These are phyloP conservation scores for Picus viridis DNA, from an alignment of 2,797 vertebrate species.

Conservation along the genomic window DNA sequence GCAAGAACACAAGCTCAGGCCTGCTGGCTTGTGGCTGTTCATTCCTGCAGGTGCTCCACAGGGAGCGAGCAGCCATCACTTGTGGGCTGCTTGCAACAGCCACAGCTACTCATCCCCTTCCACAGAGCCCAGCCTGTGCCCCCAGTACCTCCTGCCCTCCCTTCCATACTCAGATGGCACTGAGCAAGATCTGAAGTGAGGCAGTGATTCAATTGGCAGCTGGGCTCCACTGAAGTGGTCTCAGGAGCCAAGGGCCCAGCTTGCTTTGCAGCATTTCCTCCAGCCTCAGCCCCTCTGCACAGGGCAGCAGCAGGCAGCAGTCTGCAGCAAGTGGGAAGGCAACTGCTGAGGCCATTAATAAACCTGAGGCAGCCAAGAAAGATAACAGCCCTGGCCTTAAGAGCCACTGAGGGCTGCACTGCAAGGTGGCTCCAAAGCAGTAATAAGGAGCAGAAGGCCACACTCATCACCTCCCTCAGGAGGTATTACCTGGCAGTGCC, in stretches of 20 bases:
- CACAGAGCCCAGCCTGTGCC: no score
- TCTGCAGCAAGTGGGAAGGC: conserved; percentile 13
- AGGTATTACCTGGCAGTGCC: not conserved
- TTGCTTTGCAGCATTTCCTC: not conserved
- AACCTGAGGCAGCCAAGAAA: not conserved
- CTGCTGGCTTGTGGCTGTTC: not conserved
- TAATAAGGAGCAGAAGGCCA: not conserved
- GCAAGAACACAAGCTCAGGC: not conserved
- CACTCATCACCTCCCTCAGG: not conserved
- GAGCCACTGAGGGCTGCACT: not conserved
- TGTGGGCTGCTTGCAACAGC: not conserved
- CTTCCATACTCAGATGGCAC: not conserved
- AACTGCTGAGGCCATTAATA: not conserved
- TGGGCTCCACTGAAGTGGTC: not conserved
- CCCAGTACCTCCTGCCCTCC: not conserved
- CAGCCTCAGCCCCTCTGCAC: not conserved
- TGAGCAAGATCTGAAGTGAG: not conserved
- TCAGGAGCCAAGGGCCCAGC: not conserved
- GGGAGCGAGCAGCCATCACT: fast-evolving
- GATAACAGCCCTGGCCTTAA: not conserved
- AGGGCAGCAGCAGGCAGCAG: not conserved
- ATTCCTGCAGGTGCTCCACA: not conserved
- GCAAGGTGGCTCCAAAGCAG: not conserved
- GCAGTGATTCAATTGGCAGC: not conserved
- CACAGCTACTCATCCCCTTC: not conserved